phyloP scores from a whole-genome alignment of 1,140 invertebrate species.

The Lepidostoma basale region DNA sequence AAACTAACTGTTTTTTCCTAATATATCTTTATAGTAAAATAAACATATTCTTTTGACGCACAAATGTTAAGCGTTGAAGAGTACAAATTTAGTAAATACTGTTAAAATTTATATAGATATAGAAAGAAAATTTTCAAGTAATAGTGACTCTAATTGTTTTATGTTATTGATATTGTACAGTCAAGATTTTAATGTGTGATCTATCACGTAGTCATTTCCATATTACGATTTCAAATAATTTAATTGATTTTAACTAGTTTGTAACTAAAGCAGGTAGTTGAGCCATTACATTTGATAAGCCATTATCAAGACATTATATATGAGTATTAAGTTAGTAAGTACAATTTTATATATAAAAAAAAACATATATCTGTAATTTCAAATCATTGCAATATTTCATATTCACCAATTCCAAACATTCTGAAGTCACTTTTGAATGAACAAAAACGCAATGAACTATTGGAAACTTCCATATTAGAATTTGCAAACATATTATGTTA shows the following conservation, averaged over 20 bases:
- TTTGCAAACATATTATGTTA: too few relatives aligned
- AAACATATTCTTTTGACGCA: slow-evolving; percentile 15
- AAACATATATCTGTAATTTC: too few relatives aligned
- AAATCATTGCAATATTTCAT: too few relatives aligned
- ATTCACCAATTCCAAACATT: too few relatives aligned
- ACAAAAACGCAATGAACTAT: too few relatives aligned
- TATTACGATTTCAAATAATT: slow-evolving; percentile 8
- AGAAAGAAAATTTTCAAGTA: slow-evolving; percentile 6
- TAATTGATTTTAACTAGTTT: slow-evolving; percentile 5
- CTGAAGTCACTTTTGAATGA: too few relatives aligned
- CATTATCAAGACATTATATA: background rate
- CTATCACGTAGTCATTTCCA: slow-evolving; percentile 20
- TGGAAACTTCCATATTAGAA: too few relatives aligned
- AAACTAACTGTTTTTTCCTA: slow-evolving; percentile 6
- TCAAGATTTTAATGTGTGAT: slow-evolving; percentile 28
- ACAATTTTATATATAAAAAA: too few relatives aligned
- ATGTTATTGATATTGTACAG: slow-evolving; percentile 9
- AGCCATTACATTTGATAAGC: slow-evolving; percentile 5
- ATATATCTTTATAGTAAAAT: slow-evolving; percentile 17
- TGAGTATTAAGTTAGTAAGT: slow-evolving; percentile 1
- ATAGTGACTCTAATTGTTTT: slow-evolving; percentile 3
- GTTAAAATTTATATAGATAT: slow-evolving; percentile 26
- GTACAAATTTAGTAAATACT: slow-evolving; percentile 29
- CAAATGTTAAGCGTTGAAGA: slow-evolving; percentile 11
- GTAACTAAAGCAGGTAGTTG: background rate